Evolutionary conservation across 2,113 vertebrate species (phyloP), one percentile per base, ranked within the genome.

Genomic region (Cryptotis parvus): DNA sequence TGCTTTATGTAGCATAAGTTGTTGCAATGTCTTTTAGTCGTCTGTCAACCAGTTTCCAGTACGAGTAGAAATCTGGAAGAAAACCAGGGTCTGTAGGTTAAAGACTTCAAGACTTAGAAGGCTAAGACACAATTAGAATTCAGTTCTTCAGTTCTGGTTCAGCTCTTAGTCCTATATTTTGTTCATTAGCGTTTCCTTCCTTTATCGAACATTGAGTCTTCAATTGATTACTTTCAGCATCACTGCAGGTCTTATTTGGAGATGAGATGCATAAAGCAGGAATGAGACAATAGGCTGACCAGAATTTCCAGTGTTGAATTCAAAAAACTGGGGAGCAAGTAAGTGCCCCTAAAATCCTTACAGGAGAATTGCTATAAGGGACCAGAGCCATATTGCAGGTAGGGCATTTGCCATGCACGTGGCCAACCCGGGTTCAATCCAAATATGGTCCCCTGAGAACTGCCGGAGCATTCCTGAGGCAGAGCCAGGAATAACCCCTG

Each of bases 161-260:
- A 0, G 61, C 10, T 90, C 85, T 90, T 70, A 74, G 66, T 43
- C 75, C 66, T 90, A 0, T 80, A 58, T 88, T 83, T 80, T 79
- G 35, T 74, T 90, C 79, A 86, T 94, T 94, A 91, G 82, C 43
- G 33, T 79, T 79, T 73, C 52, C 49, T 94, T 94, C 91, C 69
- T 89, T 65, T 87, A 79, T 68, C 86, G 94, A 94, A 43, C 82
- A 93, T 14, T 69, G 91, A 81, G 77, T 45, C 16, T 75, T 73
- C 37, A 75, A 84, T 90, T 0, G 14, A 66, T 81, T 7, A 3
- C 66, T 20, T 79, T 41, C 78, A 63, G 27, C 84, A 83, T 85
- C 75, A 81, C 74, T 88, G 52, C 66, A 35, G 77, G 89, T 52
- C 66, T 92, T 41, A 37, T 82, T 75, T 84, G 82, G 39, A 87